These are phyloP conservation scores for Linnaemya tessellans DNA, from an alignment of 2,888 invertebrate genomes.

Conservation along the genomic window DNA sequence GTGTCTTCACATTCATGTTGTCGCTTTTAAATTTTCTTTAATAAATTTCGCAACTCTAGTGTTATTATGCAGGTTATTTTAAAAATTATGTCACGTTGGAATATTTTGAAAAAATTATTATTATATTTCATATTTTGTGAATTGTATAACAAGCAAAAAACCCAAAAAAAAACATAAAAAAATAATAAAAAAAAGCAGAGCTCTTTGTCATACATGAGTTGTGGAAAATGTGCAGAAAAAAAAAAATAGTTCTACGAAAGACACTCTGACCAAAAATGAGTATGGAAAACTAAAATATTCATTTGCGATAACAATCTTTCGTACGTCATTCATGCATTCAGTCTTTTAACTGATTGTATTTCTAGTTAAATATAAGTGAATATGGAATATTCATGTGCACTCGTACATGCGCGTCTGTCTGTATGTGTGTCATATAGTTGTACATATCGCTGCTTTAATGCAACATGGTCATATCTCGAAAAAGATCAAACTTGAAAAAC, in stretches of 20 bases:
- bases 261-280: conserved; percentile 50
- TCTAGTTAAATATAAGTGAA: conserved; percentile 41
- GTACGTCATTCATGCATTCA: conserved; percentile 62
- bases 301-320: conserved; percentile 55
- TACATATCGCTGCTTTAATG: not conserved
- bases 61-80: not conserved
- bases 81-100: conserved; percentile 62
- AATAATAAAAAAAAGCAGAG: too few species aligned
- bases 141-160: conserved; percentile 44
- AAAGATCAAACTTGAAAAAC: too few species aligned
- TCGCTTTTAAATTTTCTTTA: not conserved
- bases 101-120: conserved; percentile 60
- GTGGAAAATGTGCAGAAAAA: not conserved
- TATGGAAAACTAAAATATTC: conserved; percentile 19
- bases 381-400: not conserved
- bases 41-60: not conserved
- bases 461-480: too few species aligned
- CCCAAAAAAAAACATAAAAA: not conserved
- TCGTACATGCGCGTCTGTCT: not conserved
- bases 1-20: not conserved
- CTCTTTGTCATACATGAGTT: conserved; percentile 2
- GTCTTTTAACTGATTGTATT: conserved; percentile 63
- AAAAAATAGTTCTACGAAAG: too few species aligned
- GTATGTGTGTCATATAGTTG: not conserved
- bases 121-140: conserved; percentile 47